These are phyloP conservation scores for Drosophila aff. DNA, from an alignment of 1,140 invertebrate genomes.

Conservation along the genomic window DNA sequence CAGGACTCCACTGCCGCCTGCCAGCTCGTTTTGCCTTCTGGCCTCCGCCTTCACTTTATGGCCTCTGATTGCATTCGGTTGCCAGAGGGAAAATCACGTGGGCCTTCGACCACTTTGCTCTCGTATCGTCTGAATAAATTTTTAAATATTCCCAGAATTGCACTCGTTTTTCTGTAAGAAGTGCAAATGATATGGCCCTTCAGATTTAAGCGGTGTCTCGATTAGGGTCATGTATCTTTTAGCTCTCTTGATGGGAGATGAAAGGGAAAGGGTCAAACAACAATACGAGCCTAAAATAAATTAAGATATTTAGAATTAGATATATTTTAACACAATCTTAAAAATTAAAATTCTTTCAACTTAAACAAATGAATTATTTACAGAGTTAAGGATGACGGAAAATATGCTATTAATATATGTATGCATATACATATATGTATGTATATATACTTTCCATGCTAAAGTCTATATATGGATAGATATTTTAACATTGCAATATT, in stretches of 20 bases:
- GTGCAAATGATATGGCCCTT: conserved; percentile 10
- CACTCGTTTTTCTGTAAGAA: conserved; percentile 7
- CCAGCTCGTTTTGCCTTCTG: neutral
- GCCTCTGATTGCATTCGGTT: conserved; percentile 64
- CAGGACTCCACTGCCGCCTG: conserved; percentile 8
- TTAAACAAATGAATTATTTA: neutral
- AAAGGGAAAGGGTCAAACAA: neutral
- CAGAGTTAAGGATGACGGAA: too few species aligned
- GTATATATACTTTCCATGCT: too few species aligned
- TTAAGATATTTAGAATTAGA: neutral
- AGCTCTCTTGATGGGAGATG: neutral
- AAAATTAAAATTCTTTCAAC: neutral
- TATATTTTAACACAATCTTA: too few species aligned
- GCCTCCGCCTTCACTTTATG: conserved; percentile 18
- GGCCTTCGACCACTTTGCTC: conserved; percentile 45
- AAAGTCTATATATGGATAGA: too few species aligned
- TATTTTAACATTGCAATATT: too few species aligned
- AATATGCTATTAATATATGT: too few species aligned
- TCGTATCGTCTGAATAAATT: conserved; percentile 67
- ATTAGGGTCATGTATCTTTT: conserved; percentile 12
- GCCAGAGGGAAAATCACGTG: conserved; percentile 13
- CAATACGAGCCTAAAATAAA: neutral
- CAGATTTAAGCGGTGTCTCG: conserved; percentile 2
- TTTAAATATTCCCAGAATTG: conserved; percentile 57
- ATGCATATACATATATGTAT: too few species aligned